Evolutionary conservation across 2,113 vertebrate genomes (phyloP), one percentile per base, ranked within the genome.

Genomic region (Chauna torquata): DNA sequence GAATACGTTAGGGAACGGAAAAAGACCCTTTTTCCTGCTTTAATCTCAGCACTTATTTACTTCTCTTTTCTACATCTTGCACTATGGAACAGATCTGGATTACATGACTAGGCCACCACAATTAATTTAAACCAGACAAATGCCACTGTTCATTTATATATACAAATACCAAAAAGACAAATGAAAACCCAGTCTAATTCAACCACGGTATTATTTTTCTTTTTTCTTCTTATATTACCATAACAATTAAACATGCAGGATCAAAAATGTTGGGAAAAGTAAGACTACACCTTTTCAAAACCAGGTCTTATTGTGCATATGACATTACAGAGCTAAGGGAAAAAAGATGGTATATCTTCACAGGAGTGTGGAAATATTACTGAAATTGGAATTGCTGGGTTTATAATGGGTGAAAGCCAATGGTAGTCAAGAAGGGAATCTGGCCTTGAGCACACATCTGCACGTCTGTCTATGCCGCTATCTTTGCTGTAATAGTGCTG

Each of bases 261-360:
- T 45, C 5, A 58, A 64, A 70, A 78, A 13, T 9, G 3, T 11
- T 11, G 38, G 32, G 28, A n/a, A 47, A 86, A 78, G 3, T 22
- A 50, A 50, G n/a, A 45, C 34, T 49, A 11, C 4, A 88, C 23
- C 6, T 74, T 52, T 17, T 49, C 22, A 44, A 27, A 14, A 36
- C 19, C 32, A 55, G 4, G 7, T 23, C 5, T 32, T 38, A 3
- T 3, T 6, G 4, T 38, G 11, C 5, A 0, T 11, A 3, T 2
- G 3, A 8, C 9, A 13, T 28, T 57, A 24, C 6, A 16, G 40
- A 74, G 6, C 17, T 28, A 38, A n/a, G n/a, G 24, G 32, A 55
- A 61, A 65, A 34, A 4, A 55, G 12, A 38, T 11, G 23, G n/a
- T 25, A 2, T 28, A 66, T 45, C 10, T 64, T 22, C 8, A 64